phyloP scores from a whole-genome alignment of 2,113 vertebrate genomes.

The Mobula hypostoma region DNA sequence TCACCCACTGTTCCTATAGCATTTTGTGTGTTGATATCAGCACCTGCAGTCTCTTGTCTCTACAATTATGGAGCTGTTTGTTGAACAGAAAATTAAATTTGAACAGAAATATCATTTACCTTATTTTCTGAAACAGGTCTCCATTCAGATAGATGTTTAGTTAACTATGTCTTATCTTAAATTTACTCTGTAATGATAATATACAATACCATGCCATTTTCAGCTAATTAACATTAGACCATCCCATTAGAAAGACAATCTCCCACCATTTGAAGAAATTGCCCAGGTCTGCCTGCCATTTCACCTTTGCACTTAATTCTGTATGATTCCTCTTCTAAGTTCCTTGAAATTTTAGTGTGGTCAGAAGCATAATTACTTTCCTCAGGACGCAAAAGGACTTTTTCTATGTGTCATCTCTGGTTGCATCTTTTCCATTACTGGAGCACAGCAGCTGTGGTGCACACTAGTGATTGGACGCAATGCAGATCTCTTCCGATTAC shows the following conservation, averaged over 20 bases:
- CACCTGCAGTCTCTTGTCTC: too few relatives aligned
- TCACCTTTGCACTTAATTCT: background rate
- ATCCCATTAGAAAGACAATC: background rate
- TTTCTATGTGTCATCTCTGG: background rate
- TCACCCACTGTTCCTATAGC: too few relatives aligned
- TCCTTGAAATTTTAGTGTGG: background rate
- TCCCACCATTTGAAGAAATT: background rate
- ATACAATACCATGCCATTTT: background rate
- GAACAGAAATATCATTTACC: background rate
- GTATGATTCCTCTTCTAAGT: background rate
- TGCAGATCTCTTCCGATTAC: background rate
- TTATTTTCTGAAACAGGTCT: background rate
- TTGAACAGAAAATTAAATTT: background rate
- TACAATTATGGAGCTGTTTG: background rate
- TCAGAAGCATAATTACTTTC: background rate
- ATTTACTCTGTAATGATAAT: background rate
- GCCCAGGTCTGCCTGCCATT: background rate
- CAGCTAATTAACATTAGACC: background rate
- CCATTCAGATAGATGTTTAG: background rate
- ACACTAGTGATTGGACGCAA: background rate
- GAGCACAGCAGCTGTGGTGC: background rate
- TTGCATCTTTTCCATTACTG: background rate
- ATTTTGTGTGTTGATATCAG: too few relatives aligned
- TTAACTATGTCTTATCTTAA: background rate
- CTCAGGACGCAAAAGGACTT: background rate